A percentile compares a stretch with the other conserved stretches of the same genome.
These are phyloP conservation scores for Ophonus ardosiacus DNA, from an alignment of 2,888 invertebrate species.

Conservation along the genomic window DNA sequence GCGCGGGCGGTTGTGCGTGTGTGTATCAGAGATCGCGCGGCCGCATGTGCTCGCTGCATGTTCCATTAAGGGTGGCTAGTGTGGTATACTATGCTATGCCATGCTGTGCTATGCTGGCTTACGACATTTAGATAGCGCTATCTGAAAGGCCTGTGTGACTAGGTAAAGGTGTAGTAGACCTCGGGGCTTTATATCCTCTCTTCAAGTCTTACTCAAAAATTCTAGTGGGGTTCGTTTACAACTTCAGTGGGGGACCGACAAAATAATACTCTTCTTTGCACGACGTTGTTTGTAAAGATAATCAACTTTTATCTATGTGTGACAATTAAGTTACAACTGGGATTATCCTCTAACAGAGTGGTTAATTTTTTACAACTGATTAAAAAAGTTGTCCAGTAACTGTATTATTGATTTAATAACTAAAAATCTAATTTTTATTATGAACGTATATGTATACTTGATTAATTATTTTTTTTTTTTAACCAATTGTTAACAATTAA, in stretches of 20 bases:
- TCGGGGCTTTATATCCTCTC: constrained; percentile 1
- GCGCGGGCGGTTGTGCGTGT: constrained; percentile 24
- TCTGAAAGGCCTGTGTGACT: constrained; percentile 13
- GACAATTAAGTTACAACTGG: too few relatives aligned
- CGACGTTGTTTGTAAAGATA: background rate
- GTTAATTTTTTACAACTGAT: too few relatives aligned
- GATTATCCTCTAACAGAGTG: too few relatives aligned
- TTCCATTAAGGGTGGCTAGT: constrained; percentile 40
- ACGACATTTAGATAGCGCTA: constrained; percentile 48
- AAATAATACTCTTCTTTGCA: background rate
- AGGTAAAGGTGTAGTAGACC: constrained; percentile 8
- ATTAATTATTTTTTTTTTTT: too few relatives aligned
- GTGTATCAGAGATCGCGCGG: constrained; percentile 9
- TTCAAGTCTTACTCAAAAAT: constrained; percentile 20
- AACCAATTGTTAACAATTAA: too few relatives aligned
- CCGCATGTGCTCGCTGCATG: constrained; percentile 19
- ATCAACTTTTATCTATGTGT: background rate
- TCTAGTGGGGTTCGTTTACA: background rate
- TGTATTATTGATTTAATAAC: too few relatives aligned
- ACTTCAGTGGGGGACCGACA: background rate
- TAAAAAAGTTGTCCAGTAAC: too few relatives aligned
- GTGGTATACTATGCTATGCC: background rate
- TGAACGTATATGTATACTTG: too few relatives aligned
- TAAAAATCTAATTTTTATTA: too few relatives aligned
- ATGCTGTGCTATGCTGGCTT: constrained; percentile 6